These are phyloP conservation scores for Aurelia aurita DNA, from an alignment of 30 jellyfish, hydroid and myxozoan species.

Conservation along the genomic window DNA sequence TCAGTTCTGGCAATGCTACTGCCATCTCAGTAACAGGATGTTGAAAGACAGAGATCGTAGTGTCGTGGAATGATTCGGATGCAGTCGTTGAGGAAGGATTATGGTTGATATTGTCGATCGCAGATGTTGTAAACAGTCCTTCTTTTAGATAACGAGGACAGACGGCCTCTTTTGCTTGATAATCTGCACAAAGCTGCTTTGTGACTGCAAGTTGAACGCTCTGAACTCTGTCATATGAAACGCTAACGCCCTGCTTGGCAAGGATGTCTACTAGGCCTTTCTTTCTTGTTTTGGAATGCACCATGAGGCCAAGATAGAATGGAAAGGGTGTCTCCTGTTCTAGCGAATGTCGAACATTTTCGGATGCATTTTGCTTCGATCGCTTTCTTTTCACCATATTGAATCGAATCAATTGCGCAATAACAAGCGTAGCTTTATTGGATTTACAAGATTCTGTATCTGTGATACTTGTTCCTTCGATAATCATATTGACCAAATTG, in stretches of 20 bases:
- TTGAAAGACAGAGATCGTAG: constrained; percentile 34
- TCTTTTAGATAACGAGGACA: constrained; percentile 32
- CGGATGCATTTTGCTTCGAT: constrained; percentile 19
- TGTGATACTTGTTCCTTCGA: constrained; percentile 1
- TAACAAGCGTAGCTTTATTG: constrained; percentile 6
- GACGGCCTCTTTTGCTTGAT: constrained; percentile 21
- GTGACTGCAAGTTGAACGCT: constrained; percentile 20
- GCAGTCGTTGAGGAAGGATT: constrained; percentile 40
- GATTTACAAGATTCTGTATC: no score
- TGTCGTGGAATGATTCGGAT: constrained; percentile 38
- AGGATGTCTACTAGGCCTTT: constrained; percentile 24
- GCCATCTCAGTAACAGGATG: constrained; percentile 40
- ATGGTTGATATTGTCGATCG: constrained; percentile 49
- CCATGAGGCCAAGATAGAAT: constrained; percentile 39
- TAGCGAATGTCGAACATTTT: not conserved
- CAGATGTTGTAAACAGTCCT: constrained; percentile 48
- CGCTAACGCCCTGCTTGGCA: constrained; percentile 20
- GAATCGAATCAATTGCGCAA: constrained; percentile 12
- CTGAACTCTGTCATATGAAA: constrained; percentile 50
- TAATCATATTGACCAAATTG: not conserved
- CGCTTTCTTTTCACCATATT: constrained; percentile 35
- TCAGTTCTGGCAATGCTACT: no score
- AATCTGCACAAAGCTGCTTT: constrained; percentile 24
- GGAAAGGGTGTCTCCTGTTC: constrained; percentile 50
- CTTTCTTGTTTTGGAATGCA: constrained; percentile 38